Percentiles rank a stretch among this genome's conserved stretches.
Evolutionary conservation across 2,888 invertebrate genomes (phyloP).

Genomic region (Cybosia mesomella): DNA sequence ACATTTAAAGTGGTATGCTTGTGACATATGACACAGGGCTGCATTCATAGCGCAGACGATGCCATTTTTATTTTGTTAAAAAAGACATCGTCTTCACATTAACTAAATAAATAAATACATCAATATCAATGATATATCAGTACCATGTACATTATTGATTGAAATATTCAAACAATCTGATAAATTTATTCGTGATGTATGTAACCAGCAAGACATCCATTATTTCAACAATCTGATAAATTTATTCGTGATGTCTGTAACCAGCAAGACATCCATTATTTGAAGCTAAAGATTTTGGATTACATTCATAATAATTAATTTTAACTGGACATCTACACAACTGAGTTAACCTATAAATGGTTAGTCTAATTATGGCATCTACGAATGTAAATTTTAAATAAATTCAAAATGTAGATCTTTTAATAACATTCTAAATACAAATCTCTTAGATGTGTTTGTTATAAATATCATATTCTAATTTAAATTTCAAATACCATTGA

Average conservation of each 20-base stretch:
- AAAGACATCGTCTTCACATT: no score
- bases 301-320: conserved; percentile 4
- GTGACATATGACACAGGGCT: background rate
- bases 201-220: background rate
- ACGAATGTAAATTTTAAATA: background rate
- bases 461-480: background rate
- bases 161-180: background rate
- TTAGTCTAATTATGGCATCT: conserved; percentile 5
- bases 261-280: background rate
- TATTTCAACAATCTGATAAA: background rate
- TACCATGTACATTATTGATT: conserved; percentile 1
- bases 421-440: background rate
- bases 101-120: background rate
- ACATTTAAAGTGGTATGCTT: background rate
- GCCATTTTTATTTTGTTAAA: background rate
- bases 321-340: conserved; percentile 3
- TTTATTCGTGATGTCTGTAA: conserved; percentile 1
- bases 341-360: background rate
- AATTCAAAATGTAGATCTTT: conserved; percentile 2
- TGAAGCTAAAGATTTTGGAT: conserved; percentile 1
- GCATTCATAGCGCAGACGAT: background rate
- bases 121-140: background rate
- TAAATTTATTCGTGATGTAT: background rate
- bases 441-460: background rate
- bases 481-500: background rate